Conservation (phyloP, 2,797 vertebrate genomes). For the Chaunax sp. region DNA sequence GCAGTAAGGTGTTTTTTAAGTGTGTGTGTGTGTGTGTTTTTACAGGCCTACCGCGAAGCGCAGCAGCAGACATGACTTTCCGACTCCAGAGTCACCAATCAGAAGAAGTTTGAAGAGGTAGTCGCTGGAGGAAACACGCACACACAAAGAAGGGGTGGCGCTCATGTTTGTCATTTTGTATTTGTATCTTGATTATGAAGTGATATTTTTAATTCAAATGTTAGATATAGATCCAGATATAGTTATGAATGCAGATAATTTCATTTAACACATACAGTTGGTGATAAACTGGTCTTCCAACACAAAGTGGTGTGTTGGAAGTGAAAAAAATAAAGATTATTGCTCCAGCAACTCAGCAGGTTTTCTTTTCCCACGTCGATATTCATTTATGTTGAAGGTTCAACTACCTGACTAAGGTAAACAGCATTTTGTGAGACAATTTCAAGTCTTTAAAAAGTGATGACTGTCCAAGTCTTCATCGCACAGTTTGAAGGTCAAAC, state of each 20-base stretch:
- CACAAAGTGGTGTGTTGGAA: too few species aligned
- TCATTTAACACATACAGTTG: background rate
- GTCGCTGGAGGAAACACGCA: conserved; percentile 71
- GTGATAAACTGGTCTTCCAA: background rate
- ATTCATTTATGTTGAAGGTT: too few species aligned
- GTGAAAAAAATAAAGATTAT: too few species aligned
- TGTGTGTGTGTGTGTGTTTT: background rate
- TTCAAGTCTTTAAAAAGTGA: too few species aligned
- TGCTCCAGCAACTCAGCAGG: too few species aligned
- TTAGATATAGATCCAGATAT: too few species aligned
- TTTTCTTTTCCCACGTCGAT: too few species aligned
- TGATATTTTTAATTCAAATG: background rate
- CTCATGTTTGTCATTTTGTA: background rate
- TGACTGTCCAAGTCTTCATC: too few species aligned
- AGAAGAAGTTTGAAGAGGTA: conserved; percentile 87
- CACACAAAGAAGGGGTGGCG: too few species aligned
- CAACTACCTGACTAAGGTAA: too few species aligned
- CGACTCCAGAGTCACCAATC: conserved; percentile 87
- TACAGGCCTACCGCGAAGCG: conserved; percentile 81
- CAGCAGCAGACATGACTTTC: conserved; percentile 86
- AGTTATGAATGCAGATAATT: background rate
- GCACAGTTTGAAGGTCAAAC: too few species aligned
- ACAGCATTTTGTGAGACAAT: too few species aligned
- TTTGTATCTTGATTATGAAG: background rate
- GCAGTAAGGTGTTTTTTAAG: background rate